Conservation (phyloP, 2,797 vertebrate genomes). For the Gadopsis bispinosus region DNA sequence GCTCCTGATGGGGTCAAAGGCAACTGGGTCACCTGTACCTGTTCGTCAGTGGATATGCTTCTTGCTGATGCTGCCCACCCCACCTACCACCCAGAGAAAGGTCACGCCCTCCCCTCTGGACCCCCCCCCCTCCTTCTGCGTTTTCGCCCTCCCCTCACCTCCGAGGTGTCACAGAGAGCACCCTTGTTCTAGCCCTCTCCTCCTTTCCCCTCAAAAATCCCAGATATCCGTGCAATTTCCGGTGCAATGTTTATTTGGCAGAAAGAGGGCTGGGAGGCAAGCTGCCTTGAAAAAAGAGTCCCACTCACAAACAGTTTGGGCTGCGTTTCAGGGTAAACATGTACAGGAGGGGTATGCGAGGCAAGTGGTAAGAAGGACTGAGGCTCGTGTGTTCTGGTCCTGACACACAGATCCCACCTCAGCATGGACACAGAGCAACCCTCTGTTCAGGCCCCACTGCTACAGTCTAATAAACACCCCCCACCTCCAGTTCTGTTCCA, state of each 20-base stretch:
- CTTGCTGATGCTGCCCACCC: slow-evolving; percentile 48
- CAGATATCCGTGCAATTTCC: slow-evolving; percentile 88
- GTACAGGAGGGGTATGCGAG: slow-evolving; percentile 64
- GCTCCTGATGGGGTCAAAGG: slow-evolving; percentile 55
- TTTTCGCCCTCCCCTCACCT: slow-evolving; percentile 70
- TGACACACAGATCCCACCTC: slow-evolving; percentile 76
- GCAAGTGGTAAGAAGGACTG: slow-evolving; percentile 73
- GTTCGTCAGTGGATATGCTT: slow-evolving; percentile 43
- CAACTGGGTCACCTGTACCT: slow-evolving; percentile 76
- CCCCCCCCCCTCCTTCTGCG: slow-evolving; percentile 24
- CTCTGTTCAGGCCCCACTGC: slow-evolving; percentile 77
- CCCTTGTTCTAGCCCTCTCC: slow-evolving; percentile 77
- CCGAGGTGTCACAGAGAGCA: slow-evolving; percentile 80
- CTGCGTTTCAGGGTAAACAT: slow-evolving; percentile 78
- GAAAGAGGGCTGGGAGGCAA: slow-evolving; percentile 60
- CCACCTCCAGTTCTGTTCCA: slow-evolving; percentile 14
- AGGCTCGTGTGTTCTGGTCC: slow-evolving; percentile 79
- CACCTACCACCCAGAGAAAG: slow-evolving; percentile 58
- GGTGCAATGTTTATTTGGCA: slow-evolving; percentile 86
- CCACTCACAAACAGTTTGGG: slow-evolving; percentile 81
- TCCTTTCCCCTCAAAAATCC: slow-evolving; percentile 86
- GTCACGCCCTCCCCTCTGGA: slow-evolving; percentile 53
- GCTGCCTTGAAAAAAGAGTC: slow-evolving; percentile 73
- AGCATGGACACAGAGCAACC: slow-evolving; percentile 71
- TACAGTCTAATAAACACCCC: slow-evolving; percentile 61